Base-by-base conservation (phyloP, 2,888 invertebrate genomes). In the Polyommatus iphigenia region DNA sequence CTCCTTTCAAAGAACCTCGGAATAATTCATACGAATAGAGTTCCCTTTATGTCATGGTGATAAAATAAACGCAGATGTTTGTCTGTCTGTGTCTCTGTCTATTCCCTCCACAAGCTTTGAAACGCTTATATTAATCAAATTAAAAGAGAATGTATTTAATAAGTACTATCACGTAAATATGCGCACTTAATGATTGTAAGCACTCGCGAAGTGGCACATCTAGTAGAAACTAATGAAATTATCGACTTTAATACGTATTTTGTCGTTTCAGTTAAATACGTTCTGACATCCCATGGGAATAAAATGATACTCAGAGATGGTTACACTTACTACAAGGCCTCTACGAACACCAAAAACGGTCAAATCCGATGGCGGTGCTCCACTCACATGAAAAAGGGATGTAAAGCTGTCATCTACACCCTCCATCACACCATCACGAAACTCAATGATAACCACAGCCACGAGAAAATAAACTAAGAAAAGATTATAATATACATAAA, bases 361-460 rank as follows among this genome's bases (percentile, higher is more conserved):
- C 85, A 83, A 59, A 67, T 77, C 0, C 81, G 88, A 15, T 89
- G 89, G 89, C 79, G 84, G 8, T 89, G 89, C 77, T 88, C 88
- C 0, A 87, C 89, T 0, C 86, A 89, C 76, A 62, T 80, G 8
- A 80, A 82, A 2, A 79, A 81, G 8, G 86, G 87, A 0, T 89
- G 88, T 77, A 79, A 79, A 62, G 89, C 87, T 18, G 15, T 20
- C 0, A 80, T 76, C 3, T 72, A 88, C 3, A 79, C 82, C 76
- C 87, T 87, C 2, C 32, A 72, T 5, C 72, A 78, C 8, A 32
- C 50, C 20, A 76, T 76, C 15, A 54, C 78, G 20, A 24, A n/a
- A 7, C 20, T 46, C 36, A 54, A 54, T 54, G 54, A 54, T 18
- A 54, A 18, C 18, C 36, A 46, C 13, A 76, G 18, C 18, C 54